Evolutionary conservation across 1,140 invertebrate genomes (phyloP).

Genomic region (Caligus rogercresseyi): DNA sequence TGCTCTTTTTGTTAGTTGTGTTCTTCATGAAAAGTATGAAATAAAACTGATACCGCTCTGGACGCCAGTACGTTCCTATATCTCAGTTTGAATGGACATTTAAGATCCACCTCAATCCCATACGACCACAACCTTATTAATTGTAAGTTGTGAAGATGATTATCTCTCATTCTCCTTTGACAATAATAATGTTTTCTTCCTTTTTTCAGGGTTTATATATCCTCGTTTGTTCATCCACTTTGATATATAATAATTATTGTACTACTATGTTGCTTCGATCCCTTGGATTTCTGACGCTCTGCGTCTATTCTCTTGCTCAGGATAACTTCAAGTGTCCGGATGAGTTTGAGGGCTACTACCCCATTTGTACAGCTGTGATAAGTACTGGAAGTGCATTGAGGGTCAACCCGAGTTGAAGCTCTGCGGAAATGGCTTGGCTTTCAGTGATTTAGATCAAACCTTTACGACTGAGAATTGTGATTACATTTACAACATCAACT

Average conservation of each 20-base stretch:
- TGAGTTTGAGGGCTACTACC: slow-evolving; percentile 73
- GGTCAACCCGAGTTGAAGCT: slow-evolving; percentile 69
- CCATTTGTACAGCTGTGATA: slow-evolving; percentile 70
- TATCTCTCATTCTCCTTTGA: background rate
- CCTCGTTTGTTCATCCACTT: background rate
- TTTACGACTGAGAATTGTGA: slow-evolving; percentile 84
- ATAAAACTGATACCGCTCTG: background rate
- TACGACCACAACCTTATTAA: too few species aligned
- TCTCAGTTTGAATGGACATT: background rate
- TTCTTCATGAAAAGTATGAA: background rate
- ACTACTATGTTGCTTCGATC: background rate
- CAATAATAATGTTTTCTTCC: background rate
- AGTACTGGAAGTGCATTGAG: slow-evolving; percentile 88
- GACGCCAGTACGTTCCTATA: background rate
- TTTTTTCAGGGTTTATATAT: background rate
- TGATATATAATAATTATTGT: background rate
- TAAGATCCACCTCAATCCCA: too few species aligned
- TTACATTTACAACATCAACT: slow-evolving; percentile 87
- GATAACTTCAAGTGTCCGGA: slow-evolving; percentile 80
- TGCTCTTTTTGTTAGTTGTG: too few species aligned
- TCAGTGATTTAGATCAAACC: slow-evolving; percentile 68
- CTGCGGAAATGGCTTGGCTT: slow-evolving; percentile 81
- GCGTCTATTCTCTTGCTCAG: slow-evolving; percentile 18
- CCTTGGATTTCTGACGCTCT: background rate
- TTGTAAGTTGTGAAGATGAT: too few species aligned